Evolutionary conservation across 2,888 invertebrate species (phyloP), one percentile per base, ranked within the genome.

Genomic region (Vannuccia rotundouncinata): DNA sequence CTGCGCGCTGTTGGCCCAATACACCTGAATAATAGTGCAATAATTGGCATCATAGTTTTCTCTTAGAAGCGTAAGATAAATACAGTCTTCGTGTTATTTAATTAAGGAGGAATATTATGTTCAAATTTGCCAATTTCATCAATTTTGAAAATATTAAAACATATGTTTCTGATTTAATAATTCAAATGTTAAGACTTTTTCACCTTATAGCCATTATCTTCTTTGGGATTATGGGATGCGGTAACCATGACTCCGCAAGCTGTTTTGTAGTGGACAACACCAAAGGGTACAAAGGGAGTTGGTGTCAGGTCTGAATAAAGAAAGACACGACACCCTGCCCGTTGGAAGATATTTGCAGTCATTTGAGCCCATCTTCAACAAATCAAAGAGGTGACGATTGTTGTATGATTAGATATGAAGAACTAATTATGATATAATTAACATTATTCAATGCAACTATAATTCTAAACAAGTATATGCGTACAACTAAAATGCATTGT

Each of bases 131-230:
- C n/a, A n/a, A n/a, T n/a, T n/a, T n/a, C n/a, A n/a, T n/a, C n/a
- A n/a, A n/a, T n/a, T n/a, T n/a, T n/a, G n/a, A n/a, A n/a, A n/a
- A n/a, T n/a, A n/a, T n/a, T n/a, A n/a, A n/a, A n/a, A n/a, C n/a
- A n/a, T n/a, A n/a, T n/a, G n/a, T n/a, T n/a, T n/a, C n/a, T n/a
- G n/a, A n/a, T n/a, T n/a, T n/a, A n/a, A n/a, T n/a, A n/a, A n/a
- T n/a, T n/a, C n/a, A n/a, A n/a, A n/a, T n/a, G n/a, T n/a, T n/a
- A n/a, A n/a, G n/a, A n/a, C n/a, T n/a, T n/a, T n/a, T n/a, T n/a
- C 82, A 89, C 96, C 90, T 99, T 99, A 86, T 97, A 99, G 0
- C 96, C 96, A 86, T 96, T 96, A 86, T 97, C 95, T 30, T 95
- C 92, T 86, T 94, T 95, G 0, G 95, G 96, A 89, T 96, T 96